Evolutionary conservation across 2,888 invertebrate species (phyloP), one percentile per base, ranked within the genome.

Genomic region (Idaea biselata): DNA sequence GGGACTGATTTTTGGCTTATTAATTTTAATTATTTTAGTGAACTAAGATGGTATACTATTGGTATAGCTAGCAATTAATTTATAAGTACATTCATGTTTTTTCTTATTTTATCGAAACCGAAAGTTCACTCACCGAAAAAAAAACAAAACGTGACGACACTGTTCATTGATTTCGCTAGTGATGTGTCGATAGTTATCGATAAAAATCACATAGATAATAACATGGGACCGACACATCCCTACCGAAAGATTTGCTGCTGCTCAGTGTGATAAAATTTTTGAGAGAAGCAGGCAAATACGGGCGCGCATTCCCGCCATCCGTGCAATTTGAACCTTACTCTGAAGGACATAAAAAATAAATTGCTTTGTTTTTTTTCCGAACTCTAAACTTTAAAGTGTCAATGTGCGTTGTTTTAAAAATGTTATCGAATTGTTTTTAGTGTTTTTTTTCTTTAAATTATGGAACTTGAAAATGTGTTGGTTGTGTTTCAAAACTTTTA

Each of bases 241-340:
- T 89, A 88, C 74, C 71, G 76, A 79, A 76, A 83, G 84, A 88
- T 88, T 88, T 86, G 77, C 77, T 77, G 79, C 76, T 77, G 79
- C 80, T 88, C 89, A 89, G 89, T 89, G 81, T 85, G 89, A 88
- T 88, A 88, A 87, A 88, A 87, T 86, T 87, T 81, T 83, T 75
- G 84, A 74, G 75, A 76, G 75, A 78, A 77, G 82, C 83, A 84
- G 44, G 84, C 76, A 78, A 81, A 73, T 79, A 82, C 81, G 81
- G 76, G 80, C 79, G 71, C 77, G 81, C 79, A 72, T 76, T 71
- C 89, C 86, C 89, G 89, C 88, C 88, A 86, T 77, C 81, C 44
- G 44, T 44, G 44, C 8, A 44, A 3, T 44, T 44, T 44, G 44
- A 44, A 44, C 44, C 44, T 44, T 44, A 44, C 11, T 2, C 3